Base-by-base conservation (phyloP, 2,113 vertebrate genomes). In the Ranitomeya imitator region DNA sequence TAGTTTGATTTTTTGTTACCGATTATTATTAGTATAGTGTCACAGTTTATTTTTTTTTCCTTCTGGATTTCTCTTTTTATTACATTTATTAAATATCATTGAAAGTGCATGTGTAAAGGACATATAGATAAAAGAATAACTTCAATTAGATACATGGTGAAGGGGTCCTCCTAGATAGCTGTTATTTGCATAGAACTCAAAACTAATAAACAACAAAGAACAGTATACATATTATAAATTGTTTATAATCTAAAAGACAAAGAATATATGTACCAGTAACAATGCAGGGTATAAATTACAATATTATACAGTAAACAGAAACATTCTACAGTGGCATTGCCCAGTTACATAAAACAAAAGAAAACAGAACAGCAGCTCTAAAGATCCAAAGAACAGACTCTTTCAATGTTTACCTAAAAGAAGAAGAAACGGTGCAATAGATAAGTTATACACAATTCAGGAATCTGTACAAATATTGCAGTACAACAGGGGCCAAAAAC, bases 221-320 rank as follows among this genome's bases (percentile, higher is more conserved):
- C 31, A 45, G n/a, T 37, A 19, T 19, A 79, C 21, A 92, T 93
- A 94, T 92, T 89, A 80, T 91, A 94, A 94, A 94, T 95, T 96
- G 93, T 97, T 94, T 98, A 93, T 97, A 97, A 97, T 98, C 96
- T 97, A 96, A 96, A 97, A 96, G 2, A 97, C 95, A 91, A 88
- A 85, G 89, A 90, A 91, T 85, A 90, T 79, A 94, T 96, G 96
- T 97, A 97, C 95, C 96, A 96, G 96, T 96, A 96, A 98, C 96
- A 96, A 93, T 93, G 91, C 93, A 93, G 94, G 93, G 95, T 94
- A 94, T 99, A 99, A 99, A 98, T 96, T 99, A 99, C 97, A 98
- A 94, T 94, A 96, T 94, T 97, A 96, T 97, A 99, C 97, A 98
- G 94, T 94, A 94, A 96, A 96, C 95, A 95, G 96, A 92, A 94